Base-by-base conservation (phyloP, 2,113 vertebrate species). In the Phylloscopus trochilus region DNA sequence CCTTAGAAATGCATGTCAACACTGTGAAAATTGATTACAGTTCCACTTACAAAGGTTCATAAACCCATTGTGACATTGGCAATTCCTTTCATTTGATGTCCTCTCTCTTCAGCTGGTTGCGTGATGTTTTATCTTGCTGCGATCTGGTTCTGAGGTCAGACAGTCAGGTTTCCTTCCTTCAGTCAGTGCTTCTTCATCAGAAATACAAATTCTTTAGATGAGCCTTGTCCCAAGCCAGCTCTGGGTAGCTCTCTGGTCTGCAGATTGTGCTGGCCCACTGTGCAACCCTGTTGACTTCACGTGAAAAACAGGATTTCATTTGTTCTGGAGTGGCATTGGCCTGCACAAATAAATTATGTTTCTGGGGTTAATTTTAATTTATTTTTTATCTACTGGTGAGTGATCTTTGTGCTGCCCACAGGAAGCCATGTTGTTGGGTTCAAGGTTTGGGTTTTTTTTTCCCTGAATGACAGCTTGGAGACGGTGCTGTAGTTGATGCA, bases 51-150 rank as follows among this genome's bases (percentile, higher is more conserved):
- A 24, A 55, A 60, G 33, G 9, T 58, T 49, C 30, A 12, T 67
- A 46, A 82, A 43, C 35, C 22, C 2, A 4, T 0, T 1, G 3
- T 35, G 19, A 6, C 2, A 5, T 16, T 63, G 15, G n/a, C 63
- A 43, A 10, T 63, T 95, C 31, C 43, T 81, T 74, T 58, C 4
- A 0, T 51, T 59, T 52, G 46, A 26, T 0, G 18, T 59, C 20
- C 12, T 52, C 20, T 89, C 5, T 5, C 41, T 60, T 51, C 31
- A 46, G 11, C 60, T 75, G 18, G 33, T 39, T 2, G 13, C 14
- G 13, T 63, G 59, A 24, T 64, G 7, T 47, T 63, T 70, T 83
- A 31, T 37, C 49, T 72, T 53, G 31, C 46, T 79, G 53, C 53
- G 37, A 0, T 73, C 58, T 49, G 16, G 27, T 64, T 70, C 49